Conservation (phyloP, 2,797 vertebrate species). For the Basileuterus tristriatus region DNA sequence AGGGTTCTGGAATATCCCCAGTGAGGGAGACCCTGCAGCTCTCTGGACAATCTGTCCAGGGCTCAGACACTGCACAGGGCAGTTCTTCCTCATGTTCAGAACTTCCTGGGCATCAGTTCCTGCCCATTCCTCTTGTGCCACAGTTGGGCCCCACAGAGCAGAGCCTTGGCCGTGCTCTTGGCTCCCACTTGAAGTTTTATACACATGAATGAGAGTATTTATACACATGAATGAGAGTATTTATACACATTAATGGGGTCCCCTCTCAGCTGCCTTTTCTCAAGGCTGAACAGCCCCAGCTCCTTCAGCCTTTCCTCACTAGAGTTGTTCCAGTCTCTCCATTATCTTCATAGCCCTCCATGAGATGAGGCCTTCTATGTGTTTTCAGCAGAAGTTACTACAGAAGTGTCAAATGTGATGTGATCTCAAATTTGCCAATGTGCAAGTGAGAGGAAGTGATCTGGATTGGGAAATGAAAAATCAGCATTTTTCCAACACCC, state of each 20-base stretch:
- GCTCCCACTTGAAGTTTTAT: not conserved
- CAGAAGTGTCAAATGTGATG: not conserved
- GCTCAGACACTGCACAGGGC: accelerated
- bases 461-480: not conserved
- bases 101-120: not conserved
- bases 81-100: not conserved
- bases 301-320: not conserved
- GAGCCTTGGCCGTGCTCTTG: not conserved
- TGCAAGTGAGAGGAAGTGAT: not conserved
- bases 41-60: not conserved
- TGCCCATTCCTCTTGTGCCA: accelerated
- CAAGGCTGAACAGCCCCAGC: accelerated
- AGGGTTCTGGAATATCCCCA: not conserved
- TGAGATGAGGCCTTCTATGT: not conserved
- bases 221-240: too few species aligned
- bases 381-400: not conserved
- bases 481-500: not conserved
- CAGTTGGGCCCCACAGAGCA: accelerated
- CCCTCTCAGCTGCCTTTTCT: not conserved
- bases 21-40: not conserved
- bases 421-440: not conserved
- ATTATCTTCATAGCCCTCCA: accelerated
- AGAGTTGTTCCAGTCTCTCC: not conserved
- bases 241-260: not conserved
- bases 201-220: not conserved